Percentiles rank a stretch among this genome's conserved stretches.
Conservation (phyloP, 2,888 invertebrate genomes). For the Nematopogon swammerdamellus region DNA sequence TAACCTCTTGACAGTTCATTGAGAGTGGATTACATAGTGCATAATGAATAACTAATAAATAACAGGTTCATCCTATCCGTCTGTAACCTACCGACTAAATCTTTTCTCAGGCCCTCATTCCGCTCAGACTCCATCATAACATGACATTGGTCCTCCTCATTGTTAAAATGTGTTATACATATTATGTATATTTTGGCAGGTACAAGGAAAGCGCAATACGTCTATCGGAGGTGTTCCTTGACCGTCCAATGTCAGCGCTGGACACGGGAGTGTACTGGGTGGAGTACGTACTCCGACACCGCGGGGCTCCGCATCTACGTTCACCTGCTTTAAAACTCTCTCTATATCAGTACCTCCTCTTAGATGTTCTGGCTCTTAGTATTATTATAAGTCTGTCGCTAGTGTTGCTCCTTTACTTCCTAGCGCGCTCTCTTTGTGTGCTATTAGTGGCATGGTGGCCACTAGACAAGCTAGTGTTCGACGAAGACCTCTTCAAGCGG, state of each 20-base stretch:
- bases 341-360: slow-evolving; percentile 39
- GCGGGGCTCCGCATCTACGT: slow-evolving; percentile 48
- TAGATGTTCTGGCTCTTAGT: slow-evolving; percentile 37
- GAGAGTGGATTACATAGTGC: too few relatives aligned
- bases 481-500: slow-evolving; percentile 33
- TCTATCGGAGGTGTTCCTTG: slow-evolving; percentile 49
- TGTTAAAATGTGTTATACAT: too few relatives aligned
- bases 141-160: too few relatives aligned
- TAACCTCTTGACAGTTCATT: too few relatives aligned
- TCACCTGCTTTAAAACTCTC: slow-evolving; percentile 48
- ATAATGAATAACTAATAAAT: too few relatives aligned
- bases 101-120: too few relatives aligned
- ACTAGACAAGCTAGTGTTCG: slow-evolving; percentile 30
- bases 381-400: slow-evolving; percentile 24
- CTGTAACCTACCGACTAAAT: too few relatives aligned
- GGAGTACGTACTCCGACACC: slow-evolving; percentile 59
- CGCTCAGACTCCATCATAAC: too few relatives aligned
- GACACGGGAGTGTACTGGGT: slow-evolving; percentile 63
- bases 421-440: slow-evolving; percentile 40
- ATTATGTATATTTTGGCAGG: slow-evolving; percentile 25
- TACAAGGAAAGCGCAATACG: slow-evolving; percentile 47
- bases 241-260: slow-evolving; percentile 54
- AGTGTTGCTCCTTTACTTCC: slow-evolving; percentile 30
- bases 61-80: too few relatives aligned
- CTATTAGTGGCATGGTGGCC: slow-evolving; percentile 43